These are phyloP conservation scores for Bradypodion pumilum DNA, from an alignment of 2,797 vertebrate genomes.

Conservation along the genomic window DNA sequence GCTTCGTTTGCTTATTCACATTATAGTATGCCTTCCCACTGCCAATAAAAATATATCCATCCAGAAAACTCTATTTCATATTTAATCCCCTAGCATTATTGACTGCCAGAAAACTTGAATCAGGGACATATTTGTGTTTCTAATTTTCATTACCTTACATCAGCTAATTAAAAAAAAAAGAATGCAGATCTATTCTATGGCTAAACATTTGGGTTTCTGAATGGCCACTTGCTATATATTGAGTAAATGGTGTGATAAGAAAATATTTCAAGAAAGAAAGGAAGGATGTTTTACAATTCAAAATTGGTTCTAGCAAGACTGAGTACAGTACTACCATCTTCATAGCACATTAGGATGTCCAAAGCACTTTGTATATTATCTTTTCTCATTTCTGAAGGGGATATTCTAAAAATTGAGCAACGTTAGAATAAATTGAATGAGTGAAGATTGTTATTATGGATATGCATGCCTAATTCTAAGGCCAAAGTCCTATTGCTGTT, in stretches of 20 bases:
- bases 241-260: background rate
- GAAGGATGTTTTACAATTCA: background rate
- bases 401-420: background rate
- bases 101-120: conserved; percentile 37
- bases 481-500: too few relatives aligned
- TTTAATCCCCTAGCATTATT: conserved; percentile 8
- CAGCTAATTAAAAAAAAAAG: background rate
- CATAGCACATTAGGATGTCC: too few relatives aligned
- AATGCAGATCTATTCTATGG: background rate
- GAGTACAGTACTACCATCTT: background rate
- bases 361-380: background rate
- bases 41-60: background rate
- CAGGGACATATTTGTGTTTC: background rate
- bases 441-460: background rate
- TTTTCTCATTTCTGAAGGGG: background rate
- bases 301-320: background rate
- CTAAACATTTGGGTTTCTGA: background rate
- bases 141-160: background rate
- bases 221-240: background rate
- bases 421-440: background rate
- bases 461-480: background rate
- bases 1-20: conserved; percentile 27
- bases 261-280: background rate
- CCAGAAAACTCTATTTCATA: conserved; percentile 9
- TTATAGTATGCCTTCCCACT: conserved; percentile 5